These are phyloP conservation scores for Zoanthus sociatus DNA, from an alignment of 92 coral and sea anemone genomes.

Conservation along the genomic window DNA sequence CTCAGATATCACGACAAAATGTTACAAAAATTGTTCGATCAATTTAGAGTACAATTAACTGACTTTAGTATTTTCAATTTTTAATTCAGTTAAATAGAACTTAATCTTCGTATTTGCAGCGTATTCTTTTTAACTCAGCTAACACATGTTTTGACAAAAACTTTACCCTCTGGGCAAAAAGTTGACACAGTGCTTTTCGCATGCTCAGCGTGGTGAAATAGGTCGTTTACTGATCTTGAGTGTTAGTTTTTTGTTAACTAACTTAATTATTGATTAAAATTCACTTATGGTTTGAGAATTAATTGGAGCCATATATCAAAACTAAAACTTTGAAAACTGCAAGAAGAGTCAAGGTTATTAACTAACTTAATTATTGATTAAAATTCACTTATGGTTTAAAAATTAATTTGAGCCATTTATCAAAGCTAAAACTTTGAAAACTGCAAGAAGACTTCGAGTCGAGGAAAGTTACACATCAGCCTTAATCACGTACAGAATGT, in stretches of 20 bases:
- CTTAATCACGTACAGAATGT: constrained; percentile 50
- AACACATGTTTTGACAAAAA: constrained; percentile 23
- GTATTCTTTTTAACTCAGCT: neutral
- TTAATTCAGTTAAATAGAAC: neutral
- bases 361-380: neutral
- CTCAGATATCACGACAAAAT: neutral
- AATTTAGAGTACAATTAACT: neutral
- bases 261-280: neutral
- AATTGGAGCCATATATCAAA: too few relatives aligned
- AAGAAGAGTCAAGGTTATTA: neutral
- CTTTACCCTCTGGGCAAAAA: constrained; percentile 13
- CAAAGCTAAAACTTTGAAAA: too few relatives aligned
- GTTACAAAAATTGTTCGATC: neutral
- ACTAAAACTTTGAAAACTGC: neutral
- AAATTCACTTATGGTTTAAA: neutral
- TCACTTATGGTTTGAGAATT: neutral
- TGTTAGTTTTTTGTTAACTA: neutral
- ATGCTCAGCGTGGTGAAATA: neutral
- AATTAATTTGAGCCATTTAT: neutral
- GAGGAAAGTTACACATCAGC: constrained; percentile 43
- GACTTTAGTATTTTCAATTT: neutral
- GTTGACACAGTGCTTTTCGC: neutral
- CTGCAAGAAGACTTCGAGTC: neutral
- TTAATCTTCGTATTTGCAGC: neutral
- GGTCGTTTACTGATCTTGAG: neutral